Evolutionary conservation across 2,888 invertebrate genomes (phyloP), one percentile per base, ranked within the genome.

Genomic region (Lomographa bimaculata): DNA sequence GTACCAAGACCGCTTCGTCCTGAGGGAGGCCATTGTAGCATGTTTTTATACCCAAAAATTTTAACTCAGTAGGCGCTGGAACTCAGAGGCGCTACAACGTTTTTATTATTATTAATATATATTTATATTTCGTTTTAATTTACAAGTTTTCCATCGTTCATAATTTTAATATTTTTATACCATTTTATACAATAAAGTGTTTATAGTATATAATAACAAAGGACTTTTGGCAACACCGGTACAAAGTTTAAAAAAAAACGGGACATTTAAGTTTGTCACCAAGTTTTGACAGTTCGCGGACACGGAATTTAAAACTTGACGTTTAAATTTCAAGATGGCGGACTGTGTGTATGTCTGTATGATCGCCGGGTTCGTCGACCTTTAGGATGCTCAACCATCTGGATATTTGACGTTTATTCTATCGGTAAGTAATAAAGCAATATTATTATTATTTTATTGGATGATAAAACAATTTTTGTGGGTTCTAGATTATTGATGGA

Each of bases 21-120:
- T 52, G 41, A 48, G 70, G 81, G 75, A 81, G 86, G 83, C 87
- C 79, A 89, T 89, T 87, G 89, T 89, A 89, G 87, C 87, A 84
- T 89, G 89, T 89, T 89, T 89, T 89, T 89, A 89, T 89, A 79
- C 89, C 89, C 87, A 89, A 89, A 89, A 89, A 89, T 89, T 89
- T 89, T 86, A 89, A 89, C 85, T 87, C 89, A 89, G 89, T 89
- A 87, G 89, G 86, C 89, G 87, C 89, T 86, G 86, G 85, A 74
- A 86, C 89, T 81, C 89, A 64, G 89, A 79, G 80, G 84, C 72
- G 85, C 85, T 81, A 77, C 82, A 78, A 89, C 89, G 89, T 79
- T 86, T 84, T 83, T 89, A 89, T 84, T 85, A 83, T 81, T 85
- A 86, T 82, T 86, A 85, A 82, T 87, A 89, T 89, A 87, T 87